Base-by-base conservation (phyloP, 92 coral and sea anemone species). In the Palythoa grandis region DNA sequence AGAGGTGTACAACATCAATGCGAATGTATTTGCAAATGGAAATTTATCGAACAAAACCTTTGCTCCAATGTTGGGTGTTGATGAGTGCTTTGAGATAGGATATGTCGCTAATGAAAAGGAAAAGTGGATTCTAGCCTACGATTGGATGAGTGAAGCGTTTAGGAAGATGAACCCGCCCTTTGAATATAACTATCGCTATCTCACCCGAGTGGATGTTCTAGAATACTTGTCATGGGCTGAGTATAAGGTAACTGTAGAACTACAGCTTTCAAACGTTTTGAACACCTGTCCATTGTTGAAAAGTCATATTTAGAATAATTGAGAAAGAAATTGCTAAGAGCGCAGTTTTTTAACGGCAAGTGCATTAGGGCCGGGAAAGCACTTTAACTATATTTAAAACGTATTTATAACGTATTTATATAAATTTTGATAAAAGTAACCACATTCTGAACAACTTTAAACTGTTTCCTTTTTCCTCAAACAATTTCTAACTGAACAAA, bases 191-290 rank as follows among this genome's bases (percentile, higher is more conserved):
- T 80, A 66, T 23, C 93, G 98, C 39, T 86, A 90, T 66, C 70
- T 97, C 8, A 70, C 85, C 47, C 83, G 89, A 16, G 83, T 14
- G 25, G 91, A 91, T 11, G 86, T 93, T 13, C 82, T 91, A 20
- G 98, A 95, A 79, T 95, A 89, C 74, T 83, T 95, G 74, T 90
- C 99, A n/a, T 97, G 99, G 99, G 90, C 97, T n/a, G 98, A 97
- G 88, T 97, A 97, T 58, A 86, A 95, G 97, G 99, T 97, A 78
- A 19, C 5, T 53, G 9, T 17, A 7, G 0, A 63, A 9, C 22
- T 63, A n/a, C 29, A n/a, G 69, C 50, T 43, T 43, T 1, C 0
- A 43, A 43, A 0, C 9, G 50, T 43, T 43, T 43, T 5, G 7
- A 5, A 5, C 50, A 43, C 50, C 4, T 43, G 50, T 43, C 50